Base-by-base conservation (phyloP, 2,113 vertebrate species). In the Colius striatus region DNA sequence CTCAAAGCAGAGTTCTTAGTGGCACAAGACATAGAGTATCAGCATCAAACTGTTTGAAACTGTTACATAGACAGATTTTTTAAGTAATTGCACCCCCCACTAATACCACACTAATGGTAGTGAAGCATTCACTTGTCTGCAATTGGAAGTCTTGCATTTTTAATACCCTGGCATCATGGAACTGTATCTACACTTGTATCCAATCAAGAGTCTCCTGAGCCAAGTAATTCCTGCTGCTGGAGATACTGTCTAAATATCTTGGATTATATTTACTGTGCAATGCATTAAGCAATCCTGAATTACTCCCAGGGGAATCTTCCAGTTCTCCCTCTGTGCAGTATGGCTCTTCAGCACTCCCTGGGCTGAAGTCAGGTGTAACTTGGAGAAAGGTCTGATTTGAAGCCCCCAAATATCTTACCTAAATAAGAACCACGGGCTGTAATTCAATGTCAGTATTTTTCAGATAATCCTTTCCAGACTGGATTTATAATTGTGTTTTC, bases 231-330 rank as follows among this genome's bases (percentile, higher is more conserved):
- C 51, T 95, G 67, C 66, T 95, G 58, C 75, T 92, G 79, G 51
- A 91, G 91, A 91, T 83, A 70, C 62, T 84, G 62, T 83, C 91
- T 94, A 95, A 96, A 79, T 92, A 92, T 84, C 71, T 87, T 89
- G 58, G 93, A 77, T 91, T 73, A 29, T 92, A 91, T 96, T 97
- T 96, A 92, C 84, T 87, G 81, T 92, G 94, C 67, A 91, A 79
- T 84, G 36, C 63, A 79, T 93, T 96, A 95, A 95, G 47, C 87
- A 82, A 53, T 82, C 66, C 78, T 54, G n/a, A 89, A 95, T 89
- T 47, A 30, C 63, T 91, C 91, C 51, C 89, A 63, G 47, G 81
- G 63, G 93, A 85, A 75, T 84, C 45, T 77, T 91, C 53, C 55
- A 58, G 50, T 73, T 92, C 32, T 70, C 16, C 77, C 3, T 48